phyloP scores from a whole-genome alignment of 2,888 invertebrate genomes.

The Camptogramma bilineatum region DNA sequence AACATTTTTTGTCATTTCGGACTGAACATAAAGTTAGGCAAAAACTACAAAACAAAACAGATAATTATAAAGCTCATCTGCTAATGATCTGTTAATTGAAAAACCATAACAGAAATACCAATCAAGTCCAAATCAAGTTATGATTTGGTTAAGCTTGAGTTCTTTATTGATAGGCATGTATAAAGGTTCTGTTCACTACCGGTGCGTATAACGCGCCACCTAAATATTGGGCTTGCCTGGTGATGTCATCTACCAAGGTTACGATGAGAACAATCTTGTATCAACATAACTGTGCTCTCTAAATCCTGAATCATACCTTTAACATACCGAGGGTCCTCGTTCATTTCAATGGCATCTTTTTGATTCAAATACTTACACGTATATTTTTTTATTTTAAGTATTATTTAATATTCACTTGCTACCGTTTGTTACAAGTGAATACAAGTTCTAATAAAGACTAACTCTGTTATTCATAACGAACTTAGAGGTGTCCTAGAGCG shows the following conservation, averaged over 20 bases:
- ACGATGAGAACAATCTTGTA: slow-evolving; percentile 31
- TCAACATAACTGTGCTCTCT: slow-evolving; percentile 35
- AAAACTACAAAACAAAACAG: background rate
- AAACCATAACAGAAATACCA: background rate
- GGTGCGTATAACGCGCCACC: slow-evolving; percentile 50
- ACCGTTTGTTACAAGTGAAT: too few relatives aligned
- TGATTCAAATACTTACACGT: background rate
- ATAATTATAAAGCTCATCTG: background rate
- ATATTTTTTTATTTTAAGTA: too few relatives aligned
- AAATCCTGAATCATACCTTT: slow-evolving; percentile 38
- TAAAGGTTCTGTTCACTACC: slow-evolving; percentile 24
- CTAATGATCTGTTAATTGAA: background rate
- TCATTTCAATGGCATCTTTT: background rate
- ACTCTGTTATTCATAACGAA: too few relatives aligned
- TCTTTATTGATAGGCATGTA: slow-evolving; percentile 8
- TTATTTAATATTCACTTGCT: too few relatives aligned
- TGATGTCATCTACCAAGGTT: slow-evolving; percentile 58
- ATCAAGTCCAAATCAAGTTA: background rate
- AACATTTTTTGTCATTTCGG: background rate
- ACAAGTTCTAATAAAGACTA: too few relatives aligned
- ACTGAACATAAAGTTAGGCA: background rate
- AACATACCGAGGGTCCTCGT: background rate
- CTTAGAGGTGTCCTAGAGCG: too few relatives aligned
- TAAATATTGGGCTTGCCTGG: slow-evolving; percentile 42
- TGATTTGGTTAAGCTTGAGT: slow-evolving; percentile 11